phyloP scores from a whole-genome alignment of 2,113 vertebrate species.

The Carollia perspicillata region DNA sequence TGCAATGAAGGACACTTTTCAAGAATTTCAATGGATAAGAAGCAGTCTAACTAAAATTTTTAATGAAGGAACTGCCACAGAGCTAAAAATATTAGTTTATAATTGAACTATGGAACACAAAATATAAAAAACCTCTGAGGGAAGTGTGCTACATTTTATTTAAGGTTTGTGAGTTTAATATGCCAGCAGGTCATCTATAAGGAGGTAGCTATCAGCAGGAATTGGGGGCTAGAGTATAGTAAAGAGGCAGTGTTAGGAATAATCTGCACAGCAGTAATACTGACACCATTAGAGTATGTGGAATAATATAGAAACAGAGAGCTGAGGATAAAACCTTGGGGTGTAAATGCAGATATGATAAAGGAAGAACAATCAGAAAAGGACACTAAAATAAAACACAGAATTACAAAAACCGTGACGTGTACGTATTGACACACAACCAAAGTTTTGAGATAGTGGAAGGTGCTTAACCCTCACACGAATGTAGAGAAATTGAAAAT shows the following conservation, averaged over 20 bases:
- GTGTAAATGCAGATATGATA: neutral
- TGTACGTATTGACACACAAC: neutral
- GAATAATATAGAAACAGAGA: neutral
- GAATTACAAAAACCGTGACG: neutral
- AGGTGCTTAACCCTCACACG: neutral
- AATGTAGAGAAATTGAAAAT: neutral
- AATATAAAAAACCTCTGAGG: neutral
- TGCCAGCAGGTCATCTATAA: neutral
- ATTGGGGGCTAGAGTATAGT: neutral
- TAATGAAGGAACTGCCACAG: neutral
- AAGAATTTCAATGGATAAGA: neutral
- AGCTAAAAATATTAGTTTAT: constrained; percentile 9
- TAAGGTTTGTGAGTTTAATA: neutral
- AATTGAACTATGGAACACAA: neutral
- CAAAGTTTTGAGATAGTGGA: neutral
- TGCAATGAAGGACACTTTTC: neutral
- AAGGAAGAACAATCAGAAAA: neutral
- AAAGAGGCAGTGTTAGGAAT: neutral
- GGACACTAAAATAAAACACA: neutral
- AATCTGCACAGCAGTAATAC: neutral
- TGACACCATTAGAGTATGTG: neutral
- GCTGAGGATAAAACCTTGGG: neutral
- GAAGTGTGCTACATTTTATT: neutral
- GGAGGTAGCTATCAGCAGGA: neutral
- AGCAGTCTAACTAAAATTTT: neutral